Evolutionary conservation across 2,888 invertebrate genomes (phyloP), one percentile per base, ranked within the genome.

Genomic region (Rosalia funebris): DNA sequence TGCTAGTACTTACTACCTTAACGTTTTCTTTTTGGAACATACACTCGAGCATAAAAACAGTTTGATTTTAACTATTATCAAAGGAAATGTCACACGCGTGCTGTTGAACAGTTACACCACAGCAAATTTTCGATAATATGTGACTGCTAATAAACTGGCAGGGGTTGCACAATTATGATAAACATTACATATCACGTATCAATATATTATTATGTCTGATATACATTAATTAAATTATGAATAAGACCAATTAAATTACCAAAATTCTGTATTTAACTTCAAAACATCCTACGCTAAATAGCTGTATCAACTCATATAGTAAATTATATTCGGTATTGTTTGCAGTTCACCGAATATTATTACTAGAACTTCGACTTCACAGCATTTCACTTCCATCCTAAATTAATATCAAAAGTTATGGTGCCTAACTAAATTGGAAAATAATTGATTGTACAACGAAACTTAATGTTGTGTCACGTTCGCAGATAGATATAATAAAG

Each of bases 261-360:
- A 41, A 19, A 41, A 17, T 41, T 10, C 17, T n/a, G 5, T 41
- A 41, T 41, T 41, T 41, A 17, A 11, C 17, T 41, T 41, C 41
- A 16, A 41, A 41, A 41, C 11, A 41, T 41, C 14, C 17, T 41
- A n/a, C 17, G 11, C n/a, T 41, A 41, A 41, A 16, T 41, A 41
- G 41, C 17, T 41, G 16, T 19, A 17, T 41, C 17, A 17, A 17
- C 41, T 41, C n/a, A 25, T 19, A n/a, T 4, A n/a, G 17, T 10
- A 17, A 41, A 41, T 41, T 41, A n/a, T 41, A 41, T 41, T 41
- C 17, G 37, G 16, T 17, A 17, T 41, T 41, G 41, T 41, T 41
- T 41, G 41, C 15, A 41, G 41, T 41, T 41, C 17, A 17, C 16
- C 41, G 10, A n/a, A 41, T 41, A 41, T 17, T 17, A 41, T 16